Conservation (phyloP, 1,140 invertebrate species). For the Drosophila navojoa region DNA sequence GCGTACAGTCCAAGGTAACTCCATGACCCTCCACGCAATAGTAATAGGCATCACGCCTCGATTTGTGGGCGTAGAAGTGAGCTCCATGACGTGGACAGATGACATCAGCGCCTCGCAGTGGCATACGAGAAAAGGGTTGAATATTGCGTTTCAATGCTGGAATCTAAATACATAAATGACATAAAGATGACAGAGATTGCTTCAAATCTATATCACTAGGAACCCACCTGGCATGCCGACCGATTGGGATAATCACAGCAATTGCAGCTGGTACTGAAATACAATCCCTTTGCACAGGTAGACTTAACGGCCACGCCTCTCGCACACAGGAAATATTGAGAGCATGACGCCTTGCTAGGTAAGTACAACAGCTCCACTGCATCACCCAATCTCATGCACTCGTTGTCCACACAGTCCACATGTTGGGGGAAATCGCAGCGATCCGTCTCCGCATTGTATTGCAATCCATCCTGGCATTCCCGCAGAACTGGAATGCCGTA, state of each 20-base stretch:
- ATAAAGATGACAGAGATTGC: too few relatives aligned
- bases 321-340: slow-evolving; percentile 67
- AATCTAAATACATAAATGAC: slow-evolving; percentile 36
- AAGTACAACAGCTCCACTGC: slow-evolving; percentile 58
- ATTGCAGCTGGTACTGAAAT: slow-evolving; percentile 61
- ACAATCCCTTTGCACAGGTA: slow-evolving; percentile 56
- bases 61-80: slow-evolving; percentile 60
- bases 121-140: slow-evolving; percentile 21
- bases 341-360: slow-evolving; percentile 64
- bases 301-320: slow-evolving; percentile 46
- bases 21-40: slow-evolving; percentile 69
- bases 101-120: slow-evolving; percentile 39
- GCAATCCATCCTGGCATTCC: slow-evolving; percentile 64
- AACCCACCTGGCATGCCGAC: slow-evolving; percentile 58
- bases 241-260: slow-evolving; percentile 66
- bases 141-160: slow-evolving; percentile 41
- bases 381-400: slow-evolving; percentile 62
- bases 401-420: slow-evolving; percentile 75
- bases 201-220: not conserved
- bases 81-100: slow-evolving; percentile 53
- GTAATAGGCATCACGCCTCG: slow-evolving; percentile 61
- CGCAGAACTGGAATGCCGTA: slow-evolving; percentile 59
- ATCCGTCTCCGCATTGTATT: slow-evolving; percentile 71
- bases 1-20: slow-evolving; percentile 65
- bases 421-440: slow-evolving; percentile 73